Percentiles rank a stretch among this genome's conserved stretches.
Evolutionary conservation across 2,797 vertebrate genomes (phyloP).

Genomic region (Falco concolor): DNA sequence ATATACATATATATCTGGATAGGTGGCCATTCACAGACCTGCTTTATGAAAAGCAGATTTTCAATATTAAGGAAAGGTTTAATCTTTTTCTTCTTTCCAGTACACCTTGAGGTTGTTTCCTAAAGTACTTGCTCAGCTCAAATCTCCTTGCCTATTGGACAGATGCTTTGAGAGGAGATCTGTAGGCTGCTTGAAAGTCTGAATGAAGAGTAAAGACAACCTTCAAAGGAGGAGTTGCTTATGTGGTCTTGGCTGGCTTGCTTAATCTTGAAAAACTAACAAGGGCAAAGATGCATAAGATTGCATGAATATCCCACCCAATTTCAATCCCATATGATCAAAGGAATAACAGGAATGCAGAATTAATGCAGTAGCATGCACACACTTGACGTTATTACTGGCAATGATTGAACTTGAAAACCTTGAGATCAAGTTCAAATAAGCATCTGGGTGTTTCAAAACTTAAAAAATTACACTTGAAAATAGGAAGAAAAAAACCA

Average conservation of each 20-base stretch:
- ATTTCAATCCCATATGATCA: neutral
- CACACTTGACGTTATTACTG: neutral
- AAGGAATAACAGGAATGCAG: slow-evolving; percentile 1
- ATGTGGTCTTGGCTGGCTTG: slow-evolving; percentile 1
- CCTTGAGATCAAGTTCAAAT: slow-evolving; percentile 33
- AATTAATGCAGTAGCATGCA: slow-evolving; percentile 14
- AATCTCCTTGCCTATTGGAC: neutral
- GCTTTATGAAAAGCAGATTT: neutral
- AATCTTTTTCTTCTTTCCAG: neutral
- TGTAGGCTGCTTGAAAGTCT: neutral
- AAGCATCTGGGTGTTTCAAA: slow-evolving; percentile 35
- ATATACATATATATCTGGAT: neutral
- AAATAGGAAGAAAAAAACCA: neutral
- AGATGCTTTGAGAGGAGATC: slow-evolving; percentile 1
- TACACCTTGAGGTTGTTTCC: neutral
- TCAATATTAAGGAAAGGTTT: neutral
- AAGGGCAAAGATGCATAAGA: slow-evolving; percentile 8
- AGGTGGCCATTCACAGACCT: neutral
- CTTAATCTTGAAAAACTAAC: slow-evolving; percentile 18
- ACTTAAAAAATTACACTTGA: slow-evolving; percentile 42
- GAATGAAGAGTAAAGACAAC: neutral
- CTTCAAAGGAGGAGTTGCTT: slow-evolving; percentile 13
- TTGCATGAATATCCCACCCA: neutral
- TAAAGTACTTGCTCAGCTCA: neutral
- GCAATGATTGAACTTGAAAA: slow-evolving; percentile 32